phyloP scores from a whole-genome alignment of 2,888 invertebrate genomes.

The Drosophila pseudotalamancana region DNA sequence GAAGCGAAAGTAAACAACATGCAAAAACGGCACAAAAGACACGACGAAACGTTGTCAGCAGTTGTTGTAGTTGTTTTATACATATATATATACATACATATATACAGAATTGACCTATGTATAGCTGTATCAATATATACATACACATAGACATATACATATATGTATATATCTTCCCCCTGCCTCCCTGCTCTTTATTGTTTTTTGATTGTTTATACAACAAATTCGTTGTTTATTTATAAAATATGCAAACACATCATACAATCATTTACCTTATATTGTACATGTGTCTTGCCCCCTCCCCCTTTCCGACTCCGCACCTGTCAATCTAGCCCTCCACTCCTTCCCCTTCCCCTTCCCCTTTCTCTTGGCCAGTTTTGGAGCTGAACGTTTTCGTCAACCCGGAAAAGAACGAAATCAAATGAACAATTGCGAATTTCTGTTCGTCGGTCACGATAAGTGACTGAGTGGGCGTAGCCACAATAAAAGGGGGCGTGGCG shows the following conservation, averaged over 20 bases:
- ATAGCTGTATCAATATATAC: constrained; percentile 4
- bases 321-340: constrained; percentile 1
- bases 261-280: constrained; percentile 58
- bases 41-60: constrained; percentile 65
- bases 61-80: constrained; percentile 28
- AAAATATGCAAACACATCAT: constrained; percentile 69
- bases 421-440: constrained; percentile 61
- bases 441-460: constrained; percentile 31
- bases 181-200: constrained; percentile 7
- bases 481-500: constrained; percentile 8
- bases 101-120: constrained; percentile 34
- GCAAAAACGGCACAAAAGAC: constrained; percentile 60
- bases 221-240: constrained; percentile 63
- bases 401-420: constrained; percentile 54
- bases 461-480: constrained; percentile 47
- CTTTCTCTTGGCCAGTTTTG: background rate
- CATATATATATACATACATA: too few relatives aligned
- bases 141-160: constrained; percentile 4
- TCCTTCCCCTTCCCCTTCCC: background rate
- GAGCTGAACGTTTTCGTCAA: constrained; percentile 30
- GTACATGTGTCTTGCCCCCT: constrained; percentile 36
- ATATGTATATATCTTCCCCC: background rate
- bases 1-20: constrained; percentile 62
- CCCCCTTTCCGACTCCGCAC: background rate
- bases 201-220: constrained; percentile 57